Base-by-base conservation (phyloP, 2,888 invertebrate genomes). In the Dioctria rufipes region DNA sequence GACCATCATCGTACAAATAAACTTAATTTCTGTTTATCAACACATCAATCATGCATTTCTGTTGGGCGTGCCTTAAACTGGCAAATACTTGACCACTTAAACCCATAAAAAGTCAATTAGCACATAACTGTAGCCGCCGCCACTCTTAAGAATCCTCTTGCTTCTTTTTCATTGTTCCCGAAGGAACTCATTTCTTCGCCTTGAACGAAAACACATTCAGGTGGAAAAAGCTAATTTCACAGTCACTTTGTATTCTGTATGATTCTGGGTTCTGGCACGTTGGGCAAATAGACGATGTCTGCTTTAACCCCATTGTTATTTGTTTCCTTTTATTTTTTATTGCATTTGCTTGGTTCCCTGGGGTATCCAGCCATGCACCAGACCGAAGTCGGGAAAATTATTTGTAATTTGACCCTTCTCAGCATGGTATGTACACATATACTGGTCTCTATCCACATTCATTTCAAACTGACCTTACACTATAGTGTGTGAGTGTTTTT, bases 101-200 rank as follows among this genome's bases (percentile, higher is more conserved):
- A 37, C 58, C 43, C 77, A 77, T 77, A 77, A 77, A 75, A 77
- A 77, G 77, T 77, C 77, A 77, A 77, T 77, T 77, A 77, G 77
- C 77, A 77, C 77, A 39, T 77, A 49, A 13, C 63, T 60, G 9
- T 60, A 61, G 46, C 4, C 11, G 49, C 46, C 46, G 25, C 25
- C 25, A 2, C 25, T 25, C 25, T 25, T 25, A 25, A 25, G 25
- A 25, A 25, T 25, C 25, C 46, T n/a, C 63, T 63, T 43, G 63
- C 37, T 46, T 46, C 46, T 5, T 13, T 61, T 61, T 61, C 61
- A 11, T 54, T 39, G 5, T 58, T 73, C 73, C 73, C 60, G 42
- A n/a, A 40, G 77, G 63, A 63, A 54, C 25, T 61, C 61, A 13
- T 58, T 42, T 60, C 60, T 8, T 39, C 61, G 11, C 46, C 25